Percentiles rank a stretch among this genome's conserved stretches.
phyloP scores from a whole-genome alignment of 2,797 vertebrate species.

The Mormyrus proboscirostris region DNA sequence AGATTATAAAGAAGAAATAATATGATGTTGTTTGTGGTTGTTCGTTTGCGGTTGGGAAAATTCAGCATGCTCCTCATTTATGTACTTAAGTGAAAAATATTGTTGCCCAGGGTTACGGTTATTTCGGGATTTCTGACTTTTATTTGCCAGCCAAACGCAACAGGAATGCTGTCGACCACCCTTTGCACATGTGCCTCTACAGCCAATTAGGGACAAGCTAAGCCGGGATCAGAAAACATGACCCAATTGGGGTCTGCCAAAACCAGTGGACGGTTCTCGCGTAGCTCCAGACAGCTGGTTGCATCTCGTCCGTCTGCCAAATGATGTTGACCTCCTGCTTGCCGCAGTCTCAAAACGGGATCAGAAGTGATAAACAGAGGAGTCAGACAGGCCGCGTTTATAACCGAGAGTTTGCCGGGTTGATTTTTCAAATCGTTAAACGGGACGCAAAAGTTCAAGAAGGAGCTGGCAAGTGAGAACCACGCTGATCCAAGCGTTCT shows the following conservation, averaged over 20 bases:
- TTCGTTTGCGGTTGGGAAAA: background rate
- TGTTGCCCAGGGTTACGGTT: background rate
- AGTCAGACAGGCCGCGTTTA: background rate
- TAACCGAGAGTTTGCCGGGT: conserved; percentile 9
- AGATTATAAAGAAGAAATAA: background rate
- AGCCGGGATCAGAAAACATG: background rate
- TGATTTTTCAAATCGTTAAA: conserved; percentile 18
- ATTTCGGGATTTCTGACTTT: conserved; percentile 15
- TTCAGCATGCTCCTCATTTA: background rate
- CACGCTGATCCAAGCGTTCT: background rate
- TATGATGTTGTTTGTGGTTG: background rate
- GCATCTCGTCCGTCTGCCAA: conserved; percentile 1
- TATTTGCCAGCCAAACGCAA: conserved; percentile 3
- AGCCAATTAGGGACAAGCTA: conserved; percentile 15
- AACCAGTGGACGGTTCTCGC: background rate
- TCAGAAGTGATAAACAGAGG: conserved; percentile 3
- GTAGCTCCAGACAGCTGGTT: background rate
- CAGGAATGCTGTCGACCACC: background rate
- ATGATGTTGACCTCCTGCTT: conserved; percentile 8
- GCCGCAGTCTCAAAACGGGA: conserved; percentile 3
- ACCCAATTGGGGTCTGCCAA: background rate
- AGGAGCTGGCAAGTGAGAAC: background rate
- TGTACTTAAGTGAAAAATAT: background rate
- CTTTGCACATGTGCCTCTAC: background rate
- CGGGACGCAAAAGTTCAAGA: background rate